These are phyloP conservation scores for Drosophila lini DNA, from an alignment of 1,140 invertebrate genomes.

Conservation along the genomic window DNA sequence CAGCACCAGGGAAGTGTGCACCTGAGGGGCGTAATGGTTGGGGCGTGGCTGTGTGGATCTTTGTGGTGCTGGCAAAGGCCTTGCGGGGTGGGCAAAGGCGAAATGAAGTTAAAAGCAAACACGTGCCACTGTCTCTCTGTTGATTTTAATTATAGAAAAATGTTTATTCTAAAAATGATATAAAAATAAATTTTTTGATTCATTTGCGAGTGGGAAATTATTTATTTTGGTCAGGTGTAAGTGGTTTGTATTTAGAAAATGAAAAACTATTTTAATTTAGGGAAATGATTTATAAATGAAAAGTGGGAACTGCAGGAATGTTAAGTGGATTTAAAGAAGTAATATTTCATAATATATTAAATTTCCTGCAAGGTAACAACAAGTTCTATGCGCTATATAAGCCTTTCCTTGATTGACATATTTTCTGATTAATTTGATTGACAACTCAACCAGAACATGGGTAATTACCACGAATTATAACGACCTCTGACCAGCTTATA, in stretches of 20 bases:
- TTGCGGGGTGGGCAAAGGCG: slow-evolving; percentile 2
- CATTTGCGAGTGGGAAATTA: slow-evolving; percentile 10
- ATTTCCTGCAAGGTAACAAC: not conserved
- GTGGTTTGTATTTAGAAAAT: not conserved
- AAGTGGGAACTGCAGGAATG: not conserved
- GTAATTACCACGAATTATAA: slow-evolving; percentile 1
- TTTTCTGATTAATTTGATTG: not conserved
- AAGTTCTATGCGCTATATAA: not conserved
- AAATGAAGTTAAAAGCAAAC: slow-evolving; percentile 51
- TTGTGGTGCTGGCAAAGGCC: not conserved
- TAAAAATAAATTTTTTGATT: not conserved
- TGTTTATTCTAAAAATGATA: slow-evolving; percentile 46
- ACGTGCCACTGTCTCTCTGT: slow-evolving; percentile 35
- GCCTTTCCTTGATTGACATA: not conserved
- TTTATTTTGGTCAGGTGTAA: not conserved
- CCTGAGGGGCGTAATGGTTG: slow-evolving; percentile 13
- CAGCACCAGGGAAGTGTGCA: slow-evolving; percentile 1
- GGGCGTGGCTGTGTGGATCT: slow-evolving; percentile 3
- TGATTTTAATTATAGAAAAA: slow-evolving; percentile 57
- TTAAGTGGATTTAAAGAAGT: not conserved
- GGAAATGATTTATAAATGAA: not conserved
- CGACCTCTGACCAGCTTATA: too few species aligned
- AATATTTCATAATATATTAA: too few species aligned
- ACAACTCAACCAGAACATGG: not conserved
- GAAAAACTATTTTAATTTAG: not conserved